These are phyloP conservation scores for Uromys caudimaculatus DNA, from an alignment of 2,797 vertebrate species.

Conservation along the genomic window DNA sequence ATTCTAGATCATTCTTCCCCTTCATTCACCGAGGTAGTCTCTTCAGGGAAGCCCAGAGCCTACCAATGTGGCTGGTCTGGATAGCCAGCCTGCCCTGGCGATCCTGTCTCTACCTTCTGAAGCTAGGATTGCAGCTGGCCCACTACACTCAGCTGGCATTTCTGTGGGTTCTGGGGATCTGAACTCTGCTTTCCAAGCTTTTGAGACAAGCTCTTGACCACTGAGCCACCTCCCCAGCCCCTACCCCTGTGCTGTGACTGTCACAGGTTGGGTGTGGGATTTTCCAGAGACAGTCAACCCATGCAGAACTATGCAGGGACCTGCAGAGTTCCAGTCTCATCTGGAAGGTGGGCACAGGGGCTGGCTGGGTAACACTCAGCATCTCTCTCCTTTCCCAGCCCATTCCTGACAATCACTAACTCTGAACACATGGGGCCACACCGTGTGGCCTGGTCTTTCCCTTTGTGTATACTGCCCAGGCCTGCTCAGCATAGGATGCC, in stretches of 20 bases:
- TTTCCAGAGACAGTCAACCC: neutral
- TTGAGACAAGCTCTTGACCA: neutral
- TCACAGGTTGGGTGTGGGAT: neutral
- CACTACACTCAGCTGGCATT: neutral
- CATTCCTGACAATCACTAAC: neutral
- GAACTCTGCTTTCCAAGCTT: neutral
- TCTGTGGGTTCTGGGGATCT: neutral
- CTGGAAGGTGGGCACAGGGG: neutral
- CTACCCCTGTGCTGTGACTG: neutral
- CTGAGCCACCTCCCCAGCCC: neutral
- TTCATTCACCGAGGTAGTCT: neutral
- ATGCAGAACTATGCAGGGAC: neutral
- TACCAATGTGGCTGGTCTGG: neutral
- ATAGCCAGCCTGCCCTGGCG: neutral
- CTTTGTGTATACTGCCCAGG: no score
- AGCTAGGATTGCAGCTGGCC: no score
- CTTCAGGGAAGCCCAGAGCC: neutral
- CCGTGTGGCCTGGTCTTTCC: rapidly evolving
- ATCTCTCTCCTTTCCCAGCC: neutral
- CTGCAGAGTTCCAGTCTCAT: neutral
- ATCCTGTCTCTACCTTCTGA: neutral
- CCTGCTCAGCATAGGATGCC: neutral
- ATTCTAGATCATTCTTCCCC: neutral
- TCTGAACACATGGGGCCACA: neutral
- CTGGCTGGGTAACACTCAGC: neutral